Evolutionary conservation across 2,888 invertebrate genomes (phyloP).

Genomic region (Ditula angustiorana): DNA sequence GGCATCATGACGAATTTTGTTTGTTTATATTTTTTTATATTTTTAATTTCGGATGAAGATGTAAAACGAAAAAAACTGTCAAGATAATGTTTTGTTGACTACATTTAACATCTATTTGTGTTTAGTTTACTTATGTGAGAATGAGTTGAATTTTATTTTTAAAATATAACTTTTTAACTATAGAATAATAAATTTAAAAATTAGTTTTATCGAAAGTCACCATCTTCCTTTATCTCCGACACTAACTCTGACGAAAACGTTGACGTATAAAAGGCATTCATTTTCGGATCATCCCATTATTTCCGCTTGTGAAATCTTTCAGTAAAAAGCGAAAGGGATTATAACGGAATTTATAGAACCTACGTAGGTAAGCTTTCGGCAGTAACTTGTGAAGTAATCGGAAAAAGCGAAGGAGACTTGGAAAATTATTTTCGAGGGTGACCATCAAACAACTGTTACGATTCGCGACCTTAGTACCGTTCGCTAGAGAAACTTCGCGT

Average conservation of each 20-base stretch:
- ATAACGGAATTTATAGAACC: slow-evolving; percentile 79
- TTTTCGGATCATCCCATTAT: slow-evolving; percentile 77
- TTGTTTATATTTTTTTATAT: no score
- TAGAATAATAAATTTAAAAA: no score
- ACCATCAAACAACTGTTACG: slow-evolving; percentile 73
- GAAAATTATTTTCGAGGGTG: slow-evolving; percentile 79
- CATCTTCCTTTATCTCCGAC: background rate
- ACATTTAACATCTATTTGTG: no score
- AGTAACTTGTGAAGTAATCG: slow-evolving; percentile 72
- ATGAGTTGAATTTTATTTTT: no score
- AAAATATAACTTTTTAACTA: no score
- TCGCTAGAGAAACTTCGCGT: slow-evolving; percentile 73
- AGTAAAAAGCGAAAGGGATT: slow-evolving; percentile 76
- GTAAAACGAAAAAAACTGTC: no score
- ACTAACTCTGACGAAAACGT: background rate
- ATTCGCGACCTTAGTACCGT: slow-evolving; percentile 53
- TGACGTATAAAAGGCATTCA: slow-evolving; percentile 68
- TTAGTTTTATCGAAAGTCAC: background rate
- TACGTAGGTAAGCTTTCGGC: slow-evolving; percentile 72
- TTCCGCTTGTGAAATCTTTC: slow-evolving; percentile 65
- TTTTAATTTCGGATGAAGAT: no score
- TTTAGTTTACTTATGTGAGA: no score
- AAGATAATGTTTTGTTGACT: no score
- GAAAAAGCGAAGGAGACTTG: slow-evolving; percentile 65
- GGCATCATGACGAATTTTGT: no score